Percentiles rank a stretch among this genome's conserved stretches.
These are phyloP conservation scores for Aurelia coerulea DNA, from an alignment of 30 jellyfish, hydroid and myxozoan species.

Conservation along the genomic window DNA sequence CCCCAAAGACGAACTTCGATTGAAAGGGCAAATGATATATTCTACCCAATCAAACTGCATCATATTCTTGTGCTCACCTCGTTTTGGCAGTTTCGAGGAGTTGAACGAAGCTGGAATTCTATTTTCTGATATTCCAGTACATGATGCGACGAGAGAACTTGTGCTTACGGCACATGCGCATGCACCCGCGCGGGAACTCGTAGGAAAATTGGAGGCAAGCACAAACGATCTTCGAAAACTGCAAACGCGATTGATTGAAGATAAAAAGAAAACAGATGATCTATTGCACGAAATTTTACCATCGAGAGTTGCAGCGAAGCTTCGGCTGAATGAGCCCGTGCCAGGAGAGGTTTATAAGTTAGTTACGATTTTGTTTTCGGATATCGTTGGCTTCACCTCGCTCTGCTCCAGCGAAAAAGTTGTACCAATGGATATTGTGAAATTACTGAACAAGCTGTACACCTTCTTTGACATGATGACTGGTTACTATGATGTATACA, in stretches of 20 bases:
- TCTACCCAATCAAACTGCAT: conserved; percentile 57
- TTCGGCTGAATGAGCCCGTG: conserved; percentile 84
- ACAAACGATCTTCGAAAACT: conserved; percentile 72
- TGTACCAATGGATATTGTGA: conserved; percentile 93
- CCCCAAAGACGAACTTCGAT: conserved; percentile 66
- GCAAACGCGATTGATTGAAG: conserved; percentile 69
- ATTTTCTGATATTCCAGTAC: conserved; percentile 83
- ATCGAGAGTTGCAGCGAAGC: conserved; percentile 72
- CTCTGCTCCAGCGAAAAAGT: conserved; percentile 80
- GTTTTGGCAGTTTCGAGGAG: conserved; percentile 71
- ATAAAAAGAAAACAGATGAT: conserved; percentile 81
- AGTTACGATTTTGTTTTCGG: conserved; percentile 82
- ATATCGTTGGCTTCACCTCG: conserved; percentile 91
- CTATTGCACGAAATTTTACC: conserved; percentile 80
- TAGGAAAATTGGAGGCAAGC: conserved; percentile 72
- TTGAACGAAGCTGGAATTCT: conserved; percentile 48
- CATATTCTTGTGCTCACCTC: conserved; percentile 86
- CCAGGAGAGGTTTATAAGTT: conserved; percentile 77
- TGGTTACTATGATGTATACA: conserved; percentile 73
- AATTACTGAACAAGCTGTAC: conserved; percentile 77
- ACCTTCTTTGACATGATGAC: conserved; percentile 84
- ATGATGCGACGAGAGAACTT: conserved; percentile 86
- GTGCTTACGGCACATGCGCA: conserved; percentile 78
- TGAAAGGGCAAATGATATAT: conserved; percentile 91
- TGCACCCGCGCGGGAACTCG: conserved; percentile 79